A percentile compares a stretch with the other conserved stretches of the same genome.
phyloP scores from a whole-genome alignment of 2,113 vertebrate species.

The Sitta europaea region DNA sequence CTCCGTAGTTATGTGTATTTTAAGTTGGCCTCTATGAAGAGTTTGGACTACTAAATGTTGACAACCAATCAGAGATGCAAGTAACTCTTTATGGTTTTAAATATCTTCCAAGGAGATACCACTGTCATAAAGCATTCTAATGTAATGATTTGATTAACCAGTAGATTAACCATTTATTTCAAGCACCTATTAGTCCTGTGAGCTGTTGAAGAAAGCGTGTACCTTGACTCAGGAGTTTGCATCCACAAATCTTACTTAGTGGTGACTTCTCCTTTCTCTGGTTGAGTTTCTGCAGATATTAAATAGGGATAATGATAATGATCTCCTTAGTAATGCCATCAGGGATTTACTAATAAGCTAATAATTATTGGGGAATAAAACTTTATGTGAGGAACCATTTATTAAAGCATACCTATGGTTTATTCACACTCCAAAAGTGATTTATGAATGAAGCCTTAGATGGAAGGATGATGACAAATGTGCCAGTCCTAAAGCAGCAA shows the following conservation, averaged over 20 bases:
- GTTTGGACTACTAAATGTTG: background rate
- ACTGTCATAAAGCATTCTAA: background rate
- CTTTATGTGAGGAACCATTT: conserved; percentile 40
- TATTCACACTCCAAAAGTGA: conserved; percentile 9
- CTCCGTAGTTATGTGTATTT: background rate
- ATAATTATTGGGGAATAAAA: conserved; percentile 53
- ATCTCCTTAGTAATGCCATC: conserved; percentile 37
- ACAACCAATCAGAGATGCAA: background rate
- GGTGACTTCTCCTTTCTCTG: conserved; percentile 7
- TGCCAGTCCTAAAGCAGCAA: background rate
- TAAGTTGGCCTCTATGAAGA: background rate
- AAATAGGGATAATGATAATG: conserved; percentile 48
- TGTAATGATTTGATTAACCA: background rate
- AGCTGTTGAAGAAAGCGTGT: background rate
- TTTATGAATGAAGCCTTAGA: conserved; percentile 39
- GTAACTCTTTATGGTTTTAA: background rate
- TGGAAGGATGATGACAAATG: background rate
- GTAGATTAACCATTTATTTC: background rate
- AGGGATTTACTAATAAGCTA: conserved; percentile 59
- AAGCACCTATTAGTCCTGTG: background rate
- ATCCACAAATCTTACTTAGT: background rate
- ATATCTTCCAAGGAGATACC: background rate
- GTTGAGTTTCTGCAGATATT: conserved; percentile 26
- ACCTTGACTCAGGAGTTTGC: background rate
- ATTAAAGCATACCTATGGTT: conserved; percentile 25